Conservation (phyloP, 2,888 invertebrate genomes). For the Galerucella pusilla region DNA sequence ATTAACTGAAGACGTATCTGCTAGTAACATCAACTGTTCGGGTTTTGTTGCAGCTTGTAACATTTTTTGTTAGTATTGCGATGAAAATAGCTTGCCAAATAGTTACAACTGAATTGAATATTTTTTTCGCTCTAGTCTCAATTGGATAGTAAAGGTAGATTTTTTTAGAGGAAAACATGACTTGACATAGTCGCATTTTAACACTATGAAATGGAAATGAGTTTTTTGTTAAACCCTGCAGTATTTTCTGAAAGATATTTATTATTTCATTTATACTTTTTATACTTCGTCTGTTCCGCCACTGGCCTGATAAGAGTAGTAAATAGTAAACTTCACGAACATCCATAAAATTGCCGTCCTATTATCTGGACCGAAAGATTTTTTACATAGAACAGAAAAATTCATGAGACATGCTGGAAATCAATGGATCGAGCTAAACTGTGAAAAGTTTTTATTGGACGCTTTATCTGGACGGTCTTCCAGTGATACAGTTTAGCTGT, state of each 20-base stretch:
- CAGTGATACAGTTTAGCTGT: not conserved
- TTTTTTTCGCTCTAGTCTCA: no score
- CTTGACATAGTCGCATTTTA: no score
- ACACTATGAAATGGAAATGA: no score
- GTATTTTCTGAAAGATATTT: not conserved
- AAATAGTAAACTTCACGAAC: slow-evolving; percentile 39
- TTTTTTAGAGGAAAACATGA: no score
- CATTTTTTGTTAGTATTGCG: no score
- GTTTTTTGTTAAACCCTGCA: no score
- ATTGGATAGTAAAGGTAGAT: no score
- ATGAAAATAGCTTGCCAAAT: no score
- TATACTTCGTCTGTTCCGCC: not conserved
- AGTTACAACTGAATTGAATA: no score
- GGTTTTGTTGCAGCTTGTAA: no score
- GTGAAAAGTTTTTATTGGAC: slow-evolving; percentile 38
- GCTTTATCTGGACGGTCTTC: slow-evolving; percentile 27
- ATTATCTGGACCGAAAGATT: slow-evolving; percentile 39
- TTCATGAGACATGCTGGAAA: slow-evolving; percentile 35
- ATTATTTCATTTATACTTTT: not conserved
- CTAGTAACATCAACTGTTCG: no score
- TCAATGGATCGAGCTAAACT: slow-evolving; percentile 38
- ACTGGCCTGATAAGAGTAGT: slow-evolving; percentile 5
- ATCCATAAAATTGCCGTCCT: slow-evolving; percentile 42
- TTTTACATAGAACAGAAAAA: slow-evolving; percentile 28
- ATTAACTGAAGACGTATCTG: no score